Evolutionary conservation across 2,113 vertebrate species (phyloP).

Genomic region (Charina bottae): DNA sequence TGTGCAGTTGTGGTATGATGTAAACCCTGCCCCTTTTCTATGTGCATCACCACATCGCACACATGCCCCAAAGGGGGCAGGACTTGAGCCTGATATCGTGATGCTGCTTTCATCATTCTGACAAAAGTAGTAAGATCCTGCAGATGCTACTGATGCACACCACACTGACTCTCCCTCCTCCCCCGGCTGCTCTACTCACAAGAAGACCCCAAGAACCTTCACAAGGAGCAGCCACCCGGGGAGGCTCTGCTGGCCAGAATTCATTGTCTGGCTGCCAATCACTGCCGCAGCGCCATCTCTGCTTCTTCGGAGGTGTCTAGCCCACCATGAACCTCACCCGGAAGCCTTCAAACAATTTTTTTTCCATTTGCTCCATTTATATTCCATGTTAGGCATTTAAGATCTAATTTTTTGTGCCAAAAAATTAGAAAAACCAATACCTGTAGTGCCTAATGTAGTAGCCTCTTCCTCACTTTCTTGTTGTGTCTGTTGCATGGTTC

Average conservation of each 20-base stretch:
- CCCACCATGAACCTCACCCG: neutral
- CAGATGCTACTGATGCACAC: neutral
- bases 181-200: neutral
- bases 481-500: neutral
- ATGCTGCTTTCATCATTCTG: neutral
- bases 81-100: neutral
- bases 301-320: neutral
- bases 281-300: neutral
- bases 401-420: neutral
- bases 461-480: neutral
- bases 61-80: neutral
- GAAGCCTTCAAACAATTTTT: neutral
- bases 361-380: neutral
- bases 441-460: neutral
- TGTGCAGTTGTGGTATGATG: neutral
- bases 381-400: neutral
- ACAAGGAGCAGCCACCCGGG: neutral
- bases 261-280: neutral
- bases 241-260: neutral
- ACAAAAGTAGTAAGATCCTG: neutral
- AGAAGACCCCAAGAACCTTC: neutral
- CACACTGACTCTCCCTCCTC: neutral
- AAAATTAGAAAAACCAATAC: neutral
- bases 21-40: neutral
- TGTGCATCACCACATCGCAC: neutral